These are phyloP conservation scores for Dastarcus helophoroides DNA, from an alignment of 2,888 invertebrate genomes.

Conservation along the genomic window DNA sequence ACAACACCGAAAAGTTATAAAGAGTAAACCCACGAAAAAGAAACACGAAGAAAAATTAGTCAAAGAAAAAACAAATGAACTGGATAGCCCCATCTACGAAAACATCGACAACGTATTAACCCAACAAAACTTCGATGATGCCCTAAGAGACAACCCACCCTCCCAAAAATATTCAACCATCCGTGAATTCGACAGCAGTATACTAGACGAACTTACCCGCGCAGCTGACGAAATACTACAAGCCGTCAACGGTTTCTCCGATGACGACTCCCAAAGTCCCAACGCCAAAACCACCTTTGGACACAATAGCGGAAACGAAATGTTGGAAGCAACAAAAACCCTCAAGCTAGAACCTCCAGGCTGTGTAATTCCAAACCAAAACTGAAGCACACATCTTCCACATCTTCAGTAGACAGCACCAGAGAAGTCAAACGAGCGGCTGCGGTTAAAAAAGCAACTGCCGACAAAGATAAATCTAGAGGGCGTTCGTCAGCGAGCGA, in stretches of 20 bases:
- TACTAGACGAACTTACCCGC: constrained; percentile 45
- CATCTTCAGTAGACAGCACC: constrained; percentile 32
- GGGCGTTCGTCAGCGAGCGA: constrained; percentile 17
- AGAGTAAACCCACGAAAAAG: constrained; percentile 3
- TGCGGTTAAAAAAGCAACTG: constrained; percentile 12
- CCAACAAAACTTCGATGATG: no score
- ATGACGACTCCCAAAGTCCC: constrained; percentile 32
- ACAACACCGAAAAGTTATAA: constrained; percentile 17
- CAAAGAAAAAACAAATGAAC: no score
- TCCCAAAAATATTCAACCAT: constrained; percentile 2
- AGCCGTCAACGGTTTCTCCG: constrained; percentile 43
- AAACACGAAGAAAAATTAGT: constrained; percentile 5
- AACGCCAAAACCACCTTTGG: constrained; percentile 20
- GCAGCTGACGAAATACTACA: constrained; percentile 48
- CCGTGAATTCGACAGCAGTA: constrained; percentile 32
- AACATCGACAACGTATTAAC: no score
- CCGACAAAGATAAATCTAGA: constrained; percentile 20
- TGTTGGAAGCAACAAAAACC: constrained; percentile 28
- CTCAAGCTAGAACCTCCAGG: constrained; percentile 16
- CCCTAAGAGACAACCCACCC: no score
- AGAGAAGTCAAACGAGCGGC: constrained; percentile 8
- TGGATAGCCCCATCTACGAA: no score
- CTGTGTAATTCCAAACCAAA: constrained; percentile 19
- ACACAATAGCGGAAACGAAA: constrained; percentile 36
- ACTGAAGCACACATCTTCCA: constrained; percentile 31